A percentile compares a stretch with the other conserved stretches of the same genome.
Conservation (phyloP, 2,113 vertebrate species). For the Osmerus mordax region DNA sequence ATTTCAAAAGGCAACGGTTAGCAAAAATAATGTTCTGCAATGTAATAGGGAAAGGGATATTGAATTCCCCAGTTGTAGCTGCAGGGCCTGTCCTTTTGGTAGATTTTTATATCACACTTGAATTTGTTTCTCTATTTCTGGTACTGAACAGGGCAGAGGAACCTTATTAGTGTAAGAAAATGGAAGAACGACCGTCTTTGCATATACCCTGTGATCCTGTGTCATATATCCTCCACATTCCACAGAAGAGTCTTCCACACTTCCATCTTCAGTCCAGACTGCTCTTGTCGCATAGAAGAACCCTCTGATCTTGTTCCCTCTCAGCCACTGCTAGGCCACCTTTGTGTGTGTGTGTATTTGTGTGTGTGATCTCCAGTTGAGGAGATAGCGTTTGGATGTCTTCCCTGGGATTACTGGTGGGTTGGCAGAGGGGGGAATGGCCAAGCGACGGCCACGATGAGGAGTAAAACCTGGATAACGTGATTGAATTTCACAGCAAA, state of each 20-base stretch:
- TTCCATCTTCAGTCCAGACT: too few species aligned
- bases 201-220: too few species aligned
- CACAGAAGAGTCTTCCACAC: neutral
- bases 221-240: neutral
- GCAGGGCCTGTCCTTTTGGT: neutral
- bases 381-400: constrained; percentile 40
- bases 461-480: constrained; percentile 52
- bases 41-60: neutral
- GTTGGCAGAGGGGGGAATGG: constrained; percentile 4
- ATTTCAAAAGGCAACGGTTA: constrained; percentile 2
- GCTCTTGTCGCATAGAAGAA: neutral
- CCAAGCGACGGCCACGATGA: constrained; percentile 29
- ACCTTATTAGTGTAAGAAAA: too few species aligned
- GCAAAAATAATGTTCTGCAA: constrained; percentile 4
- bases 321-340: neutral
- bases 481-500: constrained; percentile 67
- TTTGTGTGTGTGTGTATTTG: neutral
- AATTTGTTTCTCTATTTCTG: too few species aligned
- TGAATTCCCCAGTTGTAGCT: neutral
- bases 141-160: too few species aligned
- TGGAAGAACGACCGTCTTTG: too few species aligned
- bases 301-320: neutral
- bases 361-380: constrained; percentile 15
- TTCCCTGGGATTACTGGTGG: constrained; percentile 49
- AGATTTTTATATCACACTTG: too few species aligned